Evolutionary conservation across 2,888 invertebrate genomes (phyloP).

Genomic region (Orchesellides sinensis): DNA sequence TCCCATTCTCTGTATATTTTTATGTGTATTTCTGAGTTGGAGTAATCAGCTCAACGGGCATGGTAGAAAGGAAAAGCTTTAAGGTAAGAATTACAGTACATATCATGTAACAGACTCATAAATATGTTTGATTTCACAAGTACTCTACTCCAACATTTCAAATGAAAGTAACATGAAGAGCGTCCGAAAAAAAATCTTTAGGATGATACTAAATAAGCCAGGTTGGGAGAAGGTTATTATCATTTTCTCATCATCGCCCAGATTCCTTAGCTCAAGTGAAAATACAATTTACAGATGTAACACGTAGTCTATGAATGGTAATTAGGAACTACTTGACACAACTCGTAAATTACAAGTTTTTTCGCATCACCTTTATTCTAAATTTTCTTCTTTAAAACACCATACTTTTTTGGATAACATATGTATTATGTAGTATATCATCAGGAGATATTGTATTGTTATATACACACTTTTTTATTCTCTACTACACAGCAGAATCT

Average conservation of each 20-base stretch:
- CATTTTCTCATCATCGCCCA: background rate
- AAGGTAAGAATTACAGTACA: too few species aligned
- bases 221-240: too few species aligned
- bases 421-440: slow-evolving; percentile 1
- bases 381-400: slow-evolving; percentile 25
- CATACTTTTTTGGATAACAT: background rate
- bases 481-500: slow-evolving; percentile 1
- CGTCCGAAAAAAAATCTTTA: background rate
- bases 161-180: too few species aligned
- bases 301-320: background rate
- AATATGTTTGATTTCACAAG: too few species aligned
- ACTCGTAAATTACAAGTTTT: slow-evolving; percentile 40
- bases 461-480: slow-evolving; percentile 3
- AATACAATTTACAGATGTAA: background rate
- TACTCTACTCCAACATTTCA: too few species aligned
- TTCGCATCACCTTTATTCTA: slow-evolving; percentile 45
- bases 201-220: too few species aligned
- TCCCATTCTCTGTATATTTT: too few species aligned
- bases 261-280: background rate
- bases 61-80: too few species aligned
- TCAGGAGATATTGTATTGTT: background rate
- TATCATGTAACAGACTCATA: too few species aligned
- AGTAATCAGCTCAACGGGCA: too few species aligned
- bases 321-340: background rate
- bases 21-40: too few species aligned